phyloP scores from a whole-genome alignment of 1,140 invertebrate genomes.

The Drosophila teissieri region DNA sequence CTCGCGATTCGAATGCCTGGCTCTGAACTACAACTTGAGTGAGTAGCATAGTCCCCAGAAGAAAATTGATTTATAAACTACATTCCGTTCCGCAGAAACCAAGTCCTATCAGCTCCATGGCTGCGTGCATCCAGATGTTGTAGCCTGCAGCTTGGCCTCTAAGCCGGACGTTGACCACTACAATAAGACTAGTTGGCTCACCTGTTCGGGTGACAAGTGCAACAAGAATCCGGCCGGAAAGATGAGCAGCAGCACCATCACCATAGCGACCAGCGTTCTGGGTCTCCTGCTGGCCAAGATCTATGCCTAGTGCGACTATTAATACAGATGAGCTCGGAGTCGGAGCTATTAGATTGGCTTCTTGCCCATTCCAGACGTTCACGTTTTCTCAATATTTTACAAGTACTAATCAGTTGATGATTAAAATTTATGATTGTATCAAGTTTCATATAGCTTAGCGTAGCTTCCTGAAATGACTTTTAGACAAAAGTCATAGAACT shows the following conservation, averaged over 20 bases:
- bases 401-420: conserved; percentile 19
- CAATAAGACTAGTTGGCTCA: conserved; percentile 6
- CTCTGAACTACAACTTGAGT: conserved; percentile 52
- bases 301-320: conserved; percentile 31
- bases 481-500: not conserved
- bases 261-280: conserved; percentile 35
- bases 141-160: conserved; percentile 32
- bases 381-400: conserved; percentile 44
- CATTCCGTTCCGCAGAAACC: conserved; percentile 34
- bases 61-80: not conserved
- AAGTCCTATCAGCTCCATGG: conserved; percentile 56
- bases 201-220: conserved; percentile 63
- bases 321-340: conserved; percentile 3
- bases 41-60: conserved; percentile 7
- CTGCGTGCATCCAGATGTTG: conserved; percentile 53
- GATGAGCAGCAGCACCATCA: conserved; percentile 59
- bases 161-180: conserved; percentile 45
- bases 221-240: conserved; percentile 68
- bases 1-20: conserved; percentile 50
- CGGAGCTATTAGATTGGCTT: conserved; percentile 24
- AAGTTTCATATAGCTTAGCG: not conserved
- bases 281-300: conserved; percentile 52
- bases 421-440: conserved; percentile 10
- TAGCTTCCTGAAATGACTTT: not conserved
- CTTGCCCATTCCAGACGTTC: conserved; percentile 19